Base-by-base conservation (phyloP, 2,113 vertebrate species). In the Oncorhynchus clarkii region DNA sequence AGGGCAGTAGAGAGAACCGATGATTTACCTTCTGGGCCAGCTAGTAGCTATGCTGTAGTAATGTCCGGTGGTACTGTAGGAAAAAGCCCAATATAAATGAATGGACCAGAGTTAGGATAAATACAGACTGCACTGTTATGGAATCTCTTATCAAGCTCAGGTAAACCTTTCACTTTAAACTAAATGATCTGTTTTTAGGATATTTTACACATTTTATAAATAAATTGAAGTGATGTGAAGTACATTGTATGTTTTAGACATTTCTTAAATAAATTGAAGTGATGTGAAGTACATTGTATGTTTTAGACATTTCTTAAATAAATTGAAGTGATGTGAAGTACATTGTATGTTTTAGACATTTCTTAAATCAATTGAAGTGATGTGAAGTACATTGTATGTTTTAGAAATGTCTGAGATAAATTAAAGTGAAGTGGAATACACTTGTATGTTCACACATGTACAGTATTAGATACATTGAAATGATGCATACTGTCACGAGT, bases 1-100 rank as follows among this genome's bases (percentile, higher is more conserved):
- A 64, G 68, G 77, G 54, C 49, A 65, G 51, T 9, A 34, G 26
- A 29, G 65, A 66, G 65, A 62, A 22, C 48, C 65, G 51, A 51
- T 67, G 65, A 70, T 24, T 49, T 6, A 20, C 26, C 34, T 7
- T 9, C 34, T 8, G 20, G 68, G 18, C 39, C 20, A 54, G 51
- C 16, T 54, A 18, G 4, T 16, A 54, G 16, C 16, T 13, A 14
- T 13, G 49, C 12, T 18, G 16, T 4, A 54, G 16, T 14, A 16
- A 14, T 54, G 16, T 54, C 1, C 3, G 51, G 51, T 45, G 39
- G 9, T 45, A 45, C 9, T 45, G 9, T 11, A 45, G 39, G 39
- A 45, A 45, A 45, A 45, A 20, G 6, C 1, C 5, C 4, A 20
- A 5, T 20, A 16, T 57, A 57, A 20, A 57, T 20, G 1, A 57